Conservation (phyloP, 2,888 invertebrate species). For the Cecidostiba fungosa region DNA sequence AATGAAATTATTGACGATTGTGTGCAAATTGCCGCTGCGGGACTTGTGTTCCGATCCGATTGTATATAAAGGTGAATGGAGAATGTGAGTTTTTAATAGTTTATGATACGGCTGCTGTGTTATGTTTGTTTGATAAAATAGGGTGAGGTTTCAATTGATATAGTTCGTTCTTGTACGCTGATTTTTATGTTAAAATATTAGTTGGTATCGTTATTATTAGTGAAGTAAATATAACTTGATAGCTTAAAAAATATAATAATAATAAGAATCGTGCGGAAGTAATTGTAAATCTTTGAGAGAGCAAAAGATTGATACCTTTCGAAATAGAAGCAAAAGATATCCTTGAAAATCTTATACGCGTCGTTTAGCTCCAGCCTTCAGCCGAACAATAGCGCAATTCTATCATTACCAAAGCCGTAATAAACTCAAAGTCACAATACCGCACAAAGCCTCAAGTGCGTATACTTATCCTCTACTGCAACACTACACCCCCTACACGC, state of each 20-base stretch:
- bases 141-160: no score
- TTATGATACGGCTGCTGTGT: neutral
- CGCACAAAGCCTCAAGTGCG: neutral
- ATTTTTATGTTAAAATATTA: no score
- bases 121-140: no score
- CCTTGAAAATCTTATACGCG: neutral
- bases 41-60: neutral
- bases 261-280: no score
- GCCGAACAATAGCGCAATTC: neutral
- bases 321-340: neutral
- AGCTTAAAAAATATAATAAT: no score
- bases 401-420: neutral
- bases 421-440: neutral
- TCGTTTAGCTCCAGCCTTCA: neutral
- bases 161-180: no score
- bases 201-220: no score
- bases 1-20: slow-evolving; percentile 46
- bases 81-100: neutral
- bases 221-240: no score
- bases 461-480: neutral
- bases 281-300: no score
- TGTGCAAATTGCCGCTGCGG: slow-evolving; percentile 48
- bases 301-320: neutral
- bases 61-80: neutral
- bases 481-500: neutral